Conservation (phyloP, 1,140 invertebrate genomes). For the Megathymus violae region DNA sequence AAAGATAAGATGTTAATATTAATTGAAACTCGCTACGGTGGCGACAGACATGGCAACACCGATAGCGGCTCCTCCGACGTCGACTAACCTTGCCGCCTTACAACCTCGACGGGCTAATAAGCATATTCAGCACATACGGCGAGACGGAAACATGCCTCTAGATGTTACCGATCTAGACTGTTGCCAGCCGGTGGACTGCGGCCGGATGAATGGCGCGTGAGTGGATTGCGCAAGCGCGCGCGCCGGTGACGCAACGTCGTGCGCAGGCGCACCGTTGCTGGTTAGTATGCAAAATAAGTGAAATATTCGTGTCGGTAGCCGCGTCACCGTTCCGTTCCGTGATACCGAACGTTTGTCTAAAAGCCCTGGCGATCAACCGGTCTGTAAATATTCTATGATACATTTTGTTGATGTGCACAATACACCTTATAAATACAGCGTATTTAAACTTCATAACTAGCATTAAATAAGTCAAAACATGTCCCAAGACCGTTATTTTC, state of each 20-base stretch:
- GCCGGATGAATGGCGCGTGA: constrained; percentile 76
- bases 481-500: constrained; percentile 1
- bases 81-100: constrained; percentile 38
- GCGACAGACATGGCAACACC: background rate
- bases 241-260: constrained; percentile 70
- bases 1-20: background rate
- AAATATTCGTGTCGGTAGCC: constrained; percentile 62
- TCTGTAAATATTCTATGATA: no score
- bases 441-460: constrained; percentile 1
- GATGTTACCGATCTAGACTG: constrained; percentile 57
- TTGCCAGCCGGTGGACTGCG: constrained; percentile 58
- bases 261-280: constrained; percentile 65
- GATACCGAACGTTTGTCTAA: constrained; percentile 23
- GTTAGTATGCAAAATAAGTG: constrained; percentile 76
- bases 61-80: background rate
- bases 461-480: background rate
- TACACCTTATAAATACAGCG: background rate
- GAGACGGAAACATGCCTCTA: constrained; percentile 58
- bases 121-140: constrained; percentile 47
- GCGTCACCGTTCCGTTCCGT: constrained; percentile 55
- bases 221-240: constrained; percentile 61
- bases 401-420: constrained; percentile 1
- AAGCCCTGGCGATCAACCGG: no score
- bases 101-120: constrained; percentile 43
- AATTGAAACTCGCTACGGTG: background rate